These are phyloP conservation scores for Deroptyus accipitrinus DNA, from an alignment of 2,113 vertebrate genomes.

Conservation along the genomic window DNA sequence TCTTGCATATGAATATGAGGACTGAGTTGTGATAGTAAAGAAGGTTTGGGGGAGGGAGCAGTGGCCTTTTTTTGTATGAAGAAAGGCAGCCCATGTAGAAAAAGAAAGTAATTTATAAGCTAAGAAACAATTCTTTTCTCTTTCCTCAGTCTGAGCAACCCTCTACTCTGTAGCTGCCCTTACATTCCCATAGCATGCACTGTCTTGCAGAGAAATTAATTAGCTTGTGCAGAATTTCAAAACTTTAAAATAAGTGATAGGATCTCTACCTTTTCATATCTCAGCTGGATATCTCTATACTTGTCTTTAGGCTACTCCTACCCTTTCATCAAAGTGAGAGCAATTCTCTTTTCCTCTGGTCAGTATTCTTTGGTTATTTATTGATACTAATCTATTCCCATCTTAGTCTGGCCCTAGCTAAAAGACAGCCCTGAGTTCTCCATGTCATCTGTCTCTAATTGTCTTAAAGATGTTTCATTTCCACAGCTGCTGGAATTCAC, in stretches of 20 bases:
- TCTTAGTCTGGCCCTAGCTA: not conserved
- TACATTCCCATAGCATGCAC: not conserved
- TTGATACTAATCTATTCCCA: not conserved
- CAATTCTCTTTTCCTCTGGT: not conserved
- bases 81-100: accelerated
- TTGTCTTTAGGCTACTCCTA: not conserved
- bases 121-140: not conserved
- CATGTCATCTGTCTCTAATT: not conserved
- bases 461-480: not conserved
- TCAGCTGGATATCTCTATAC: not conserved
- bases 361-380: not conserved
- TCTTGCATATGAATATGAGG: not conserved
- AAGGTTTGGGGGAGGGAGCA: accelerated
- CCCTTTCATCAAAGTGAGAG: not conserved
- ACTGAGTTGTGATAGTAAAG: not conserved
- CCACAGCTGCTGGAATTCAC: not conserved
- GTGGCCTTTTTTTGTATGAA: not conserved
- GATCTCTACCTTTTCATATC: not conserved
- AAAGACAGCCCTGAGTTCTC: not conserved
- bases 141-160: not conserved
- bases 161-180: not conserved
- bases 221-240: not conserved
- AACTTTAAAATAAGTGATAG: not conserved
- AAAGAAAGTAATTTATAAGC: not conserved
- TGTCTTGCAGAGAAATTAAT: not conserved